Evolutionary conservation across 2,113 vertebrate genomes (phyloP), one percentile per base, ranked within the genome.

Genomic region (Cochlearius cochlearius): DNA sequence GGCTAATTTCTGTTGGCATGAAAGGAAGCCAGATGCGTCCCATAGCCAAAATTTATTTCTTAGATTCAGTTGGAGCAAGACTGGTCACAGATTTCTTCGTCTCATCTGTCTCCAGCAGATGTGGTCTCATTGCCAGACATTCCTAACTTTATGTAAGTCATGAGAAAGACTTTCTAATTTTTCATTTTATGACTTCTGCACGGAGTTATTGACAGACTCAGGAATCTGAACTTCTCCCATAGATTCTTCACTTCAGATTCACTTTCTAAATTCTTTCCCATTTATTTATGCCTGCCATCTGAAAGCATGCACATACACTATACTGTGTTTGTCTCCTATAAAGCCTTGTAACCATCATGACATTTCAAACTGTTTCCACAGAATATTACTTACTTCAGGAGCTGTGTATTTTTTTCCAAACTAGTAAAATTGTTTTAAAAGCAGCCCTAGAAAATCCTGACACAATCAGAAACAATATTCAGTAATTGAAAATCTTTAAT

Each of bases 71-170:
- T 69, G 52, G 12, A 68, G 4, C 38, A 78, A 77, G 63, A 78
- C 3, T 92, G 49, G 38, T 88, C 62, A 87, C 36, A 92, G 55
- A 87, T 97, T 97, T 97, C 89, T 88, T 92, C 63, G 45, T 98
- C 92, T 97, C 79, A 90, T 97, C 78, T 98, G 83, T 94, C 91
- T 97, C 50, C 72, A 97, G 75, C 67, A 97, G 82, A 96, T 96
- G 84, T 17, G 85, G 21, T 78, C 81, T 82, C 36, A 96, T 91
- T 97, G 82, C 47, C 89, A 94, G 64, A 82, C 75, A 85, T 95
- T 96, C 88, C 64, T 95, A 95, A 95, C 79, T 66, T 91, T 91
- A 85, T 85, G 45, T 94, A 95, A 96, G 74, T 75, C 12, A 77
- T 86, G 76, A 96, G 94, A 94, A 96, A 80, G 84, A 41, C 80